These are phyloP conservation scores for Heterochromis multidens DNA, from an alignment of 2,113 vertebrate genomes.

Conservation along the genomic window DNA sequence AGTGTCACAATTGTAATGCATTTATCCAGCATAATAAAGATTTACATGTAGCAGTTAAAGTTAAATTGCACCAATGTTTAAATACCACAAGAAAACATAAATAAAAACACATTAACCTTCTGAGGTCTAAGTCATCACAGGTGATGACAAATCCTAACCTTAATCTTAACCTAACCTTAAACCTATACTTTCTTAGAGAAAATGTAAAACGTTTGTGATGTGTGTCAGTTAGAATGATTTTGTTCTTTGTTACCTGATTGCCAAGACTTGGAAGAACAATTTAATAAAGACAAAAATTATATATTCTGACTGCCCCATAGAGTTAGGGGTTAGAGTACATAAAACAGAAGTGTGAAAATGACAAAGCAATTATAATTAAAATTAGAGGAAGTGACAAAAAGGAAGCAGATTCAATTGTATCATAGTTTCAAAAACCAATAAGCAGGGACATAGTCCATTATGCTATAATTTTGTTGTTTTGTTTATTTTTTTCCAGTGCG, in stretches of 20 bases:
- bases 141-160: background rate
- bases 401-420: background rate
- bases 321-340: too few relatives aligned
- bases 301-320: too few relatives aligned
- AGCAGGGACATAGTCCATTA: too few relatives aligned
- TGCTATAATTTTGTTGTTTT: background rate
- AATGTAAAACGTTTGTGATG: background rate
- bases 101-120: background rate
- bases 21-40: background rate
- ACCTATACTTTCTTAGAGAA: background rate
- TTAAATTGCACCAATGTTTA: too few relatives aligned
- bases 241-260: background rate
- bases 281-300: background rate
- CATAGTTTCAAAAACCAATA: background rate
- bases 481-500: background rate
- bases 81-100: too few relatives aligned
- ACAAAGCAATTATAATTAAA: background rate
- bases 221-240: background rate
- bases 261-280: background rate
- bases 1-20: background rate
- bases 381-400: background rate
- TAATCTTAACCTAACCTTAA: background rate
- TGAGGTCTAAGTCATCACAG: background rate
- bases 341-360: background rate
- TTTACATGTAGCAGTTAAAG: background rate